These are phyloP conservation scores for Meghimatium bilineatum DNA, from an alignment of 2,888 invertebrate genomes.

Conservation along the genomic window DNA sequence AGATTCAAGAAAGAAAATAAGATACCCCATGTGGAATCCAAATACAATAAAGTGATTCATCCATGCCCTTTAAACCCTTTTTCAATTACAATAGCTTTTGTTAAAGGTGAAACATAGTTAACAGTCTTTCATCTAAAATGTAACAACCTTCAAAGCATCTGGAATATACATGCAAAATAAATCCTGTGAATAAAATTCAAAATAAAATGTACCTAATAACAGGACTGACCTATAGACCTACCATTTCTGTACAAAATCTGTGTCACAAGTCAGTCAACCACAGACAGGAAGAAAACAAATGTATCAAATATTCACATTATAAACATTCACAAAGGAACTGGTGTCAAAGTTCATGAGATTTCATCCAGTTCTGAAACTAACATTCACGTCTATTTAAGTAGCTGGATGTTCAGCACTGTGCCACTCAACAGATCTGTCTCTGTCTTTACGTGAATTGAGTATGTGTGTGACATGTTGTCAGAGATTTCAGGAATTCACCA, in stretches of 20 bases:
- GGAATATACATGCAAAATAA: neutral
- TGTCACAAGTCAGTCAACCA: neutral
- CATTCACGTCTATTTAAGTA: neutral
- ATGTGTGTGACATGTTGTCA: neutral
- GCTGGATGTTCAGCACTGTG: neutral
- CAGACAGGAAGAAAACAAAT: neutral
- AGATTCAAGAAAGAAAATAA: too few species aligned
- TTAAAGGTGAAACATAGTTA: too few species aligned
- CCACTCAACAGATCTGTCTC: too few species aligned
- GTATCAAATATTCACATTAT: neutral
- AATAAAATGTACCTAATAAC: neutral
- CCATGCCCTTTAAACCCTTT: too few species aligned
- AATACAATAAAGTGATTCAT: too few species aligned
- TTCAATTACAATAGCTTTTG: too few species aligned
- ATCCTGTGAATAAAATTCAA: neutral
- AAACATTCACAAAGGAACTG: constrained; percentile 18
- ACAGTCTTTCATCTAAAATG: too few species aligned
- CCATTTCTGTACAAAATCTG: neutral
- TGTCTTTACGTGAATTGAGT: neutral
- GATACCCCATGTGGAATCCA: too few species aligned
- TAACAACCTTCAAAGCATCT: neutral
- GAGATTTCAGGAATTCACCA: neutral
- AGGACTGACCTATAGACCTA: neutral
- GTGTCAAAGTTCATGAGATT: neutral
- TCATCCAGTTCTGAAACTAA: neutral